phyloP scores from a whole-genome alignment of 2,888 invertebrate species.

The Drosophila parthenogenetica region DNA sequence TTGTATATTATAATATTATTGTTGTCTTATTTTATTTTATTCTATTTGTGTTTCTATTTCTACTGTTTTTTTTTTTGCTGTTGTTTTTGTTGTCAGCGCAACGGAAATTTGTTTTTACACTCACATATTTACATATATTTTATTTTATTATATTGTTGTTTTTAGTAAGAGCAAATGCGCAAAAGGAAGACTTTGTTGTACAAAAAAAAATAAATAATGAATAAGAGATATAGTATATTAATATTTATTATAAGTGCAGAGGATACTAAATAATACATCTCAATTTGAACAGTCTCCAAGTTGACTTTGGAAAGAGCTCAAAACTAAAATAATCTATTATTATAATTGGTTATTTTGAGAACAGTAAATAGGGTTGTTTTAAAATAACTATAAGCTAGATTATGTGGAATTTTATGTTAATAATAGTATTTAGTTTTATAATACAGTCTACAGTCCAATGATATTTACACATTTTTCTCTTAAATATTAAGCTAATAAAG shows the following conservation, averaged over 20 bases:
- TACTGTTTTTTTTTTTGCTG: constrained; percentile 12
- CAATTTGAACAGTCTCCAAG: constrained; percentile 11
- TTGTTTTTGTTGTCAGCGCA: constrained; percentile 52
- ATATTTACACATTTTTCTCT: too few relatives aligned
- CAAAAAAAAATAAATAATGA: neutral
- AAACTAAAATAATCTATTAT: constrained; percentile 1
- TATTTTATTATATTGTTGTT: constrained; percentile 69
- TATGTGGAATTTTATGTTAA: too few relatives aligned
- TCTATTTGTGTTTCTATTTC: constrained; percentile 28
- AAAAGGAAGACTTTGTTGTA: constrained; percentile 56
- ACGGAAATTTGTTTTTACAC: constrained; percentile 71
- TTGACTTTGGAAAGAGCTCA: constrained; percentile 12
- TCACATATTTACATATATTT: constrained; percentile 64
- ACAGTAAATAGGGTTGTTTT: neutral
- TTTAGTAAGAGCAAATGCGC: constrained; percentile 46
- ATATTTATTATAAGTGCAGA: constrained; percentile 9
- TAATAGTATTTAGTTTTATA: too few relatives aligned
- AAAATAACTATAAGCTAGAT: too few relatives aligned
- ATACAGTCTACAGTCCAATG: too few relatives aligned
- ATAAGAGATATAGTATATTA: constrained; percentile 3
- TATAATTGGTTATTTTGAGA: neutral
- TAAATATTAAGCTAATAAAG: too few relatives aligned
- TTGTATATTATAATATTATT: constrained; percentile 43
- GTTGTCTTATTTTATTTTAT: constrained; percentile 35
- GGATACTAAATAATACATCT: constrained; percentile 7